These are phyloP conservation scores for Ailurus styani DNA, from an alignment of 2,113 vertebrate genomes.

Conservation along the genomic window DNA sequence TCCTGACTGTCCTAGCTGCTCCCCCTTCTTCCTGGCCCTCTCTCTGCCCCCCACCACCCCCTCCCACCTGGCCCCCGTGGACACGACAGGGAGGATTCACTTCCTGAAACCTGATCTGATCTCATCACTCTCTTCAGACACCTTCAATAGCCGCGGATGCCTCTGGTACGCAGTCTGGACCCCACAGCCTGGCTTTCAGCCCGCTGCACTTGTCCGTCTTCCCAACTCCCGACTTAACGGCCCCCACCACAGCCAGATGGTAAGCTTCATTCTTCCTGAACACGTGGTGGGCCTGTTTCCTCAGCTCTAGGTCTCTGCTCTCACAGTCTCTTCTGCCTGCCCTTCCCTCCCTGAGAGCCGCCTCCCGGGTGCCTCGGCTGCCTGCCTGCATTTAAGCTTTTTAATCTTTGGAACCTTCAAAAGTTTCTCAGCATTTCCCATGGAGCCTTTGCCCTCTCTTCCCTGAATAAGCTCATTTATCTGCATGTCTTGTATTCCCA, in stretches of 20 bases:
- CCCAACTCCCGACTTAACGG: background rate
- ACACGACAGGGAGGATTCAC: fast-evolving
- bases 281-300: background rate
- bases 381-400: background rate
- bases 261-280: background rate
- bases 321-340: fast-evolving
- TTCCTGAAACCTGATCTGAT: background rate
- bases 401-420: background rate
- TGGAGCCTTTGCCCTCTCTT: background rate
- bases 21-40: background rate
- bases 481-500: background rate
- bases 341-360: fast-evolving
- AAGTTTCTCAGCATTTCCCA: background rate
- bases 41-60: background rate
- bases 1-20: background rate
- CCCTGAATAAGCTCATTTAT: background rate
- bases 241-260: fast-evolving
- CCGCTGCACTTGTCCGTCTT: background rate
- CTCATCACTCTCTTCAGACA: background rate
- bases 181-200: background rate
- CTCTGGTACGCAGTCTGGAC: fast-evolving
- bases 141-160: fast-evolving
- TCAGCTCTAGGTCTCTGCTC: background rate
- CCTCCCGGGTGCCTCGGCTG: too few species aligned
- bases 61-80: fast-evolving